Evolutionary conservation across 2,113 vertebrate genomes (phyloP), one percentile per base, ranked within the genome.

Genomic region (Nymphicus hollandicus): DNA sequence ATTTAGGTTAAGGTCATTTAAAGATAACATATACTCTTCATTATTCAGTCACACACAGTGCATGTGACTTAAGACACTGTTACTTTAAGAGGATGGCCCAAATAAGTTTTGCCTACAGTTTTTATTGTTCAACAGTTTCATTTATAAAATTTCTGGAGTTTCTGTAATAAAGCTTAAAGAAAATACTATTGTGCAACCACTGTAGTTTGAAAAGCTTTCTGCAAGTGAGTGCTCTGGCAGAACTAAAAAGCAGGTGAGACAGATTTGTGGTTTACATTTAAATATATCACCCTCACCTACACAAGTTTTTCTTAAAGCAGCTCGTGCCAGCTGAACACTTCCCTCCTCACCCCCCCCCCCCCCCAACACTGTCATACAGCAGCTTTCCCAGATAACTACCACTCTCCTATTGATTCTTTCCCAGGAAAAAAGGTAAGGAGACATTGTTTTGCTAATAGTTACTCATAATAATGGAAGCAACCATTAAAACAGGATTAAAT

Each of bases 1-100:
- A 88, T 91, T 96, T 93, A 90, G 7, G 25, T 44, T 86, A 95
- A 97, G 68, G 61, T 93, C 72, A 85, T 66, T 44, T 69, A 70
- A 77, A 93, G 47, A 61, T n/a, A 63, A 76, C 6, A 5, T 29
- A 69, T 91, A 68, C 18, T 22, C 61, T 92, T 92, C 60, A 41
- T 46, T 50, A n/a, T 25, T 88, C 46, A 61, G 41, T 66, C 41
- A 39, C 46, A 14, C 18, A 16, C 31, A 77, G 61, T 1, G 3
- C 4, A 43, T 7, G 8, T 39, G 23, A n/a, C 50, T 53, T 52
- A 93, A 72, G 24, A 69, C 16, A 13, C 27, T 28, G 12, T 49
- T 37, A 39, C 9, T 66, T 74, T 41, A 37, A 13, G 27, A 53
- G 19, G 17, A 52, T 8, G 24, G 33, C 43, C 19, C 47, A 63